These are phyloP conservation scores for Lethrus apterus DNA, from an alignment of 1,140 invertebrate species.

Conservation along the genomic window DNA sequence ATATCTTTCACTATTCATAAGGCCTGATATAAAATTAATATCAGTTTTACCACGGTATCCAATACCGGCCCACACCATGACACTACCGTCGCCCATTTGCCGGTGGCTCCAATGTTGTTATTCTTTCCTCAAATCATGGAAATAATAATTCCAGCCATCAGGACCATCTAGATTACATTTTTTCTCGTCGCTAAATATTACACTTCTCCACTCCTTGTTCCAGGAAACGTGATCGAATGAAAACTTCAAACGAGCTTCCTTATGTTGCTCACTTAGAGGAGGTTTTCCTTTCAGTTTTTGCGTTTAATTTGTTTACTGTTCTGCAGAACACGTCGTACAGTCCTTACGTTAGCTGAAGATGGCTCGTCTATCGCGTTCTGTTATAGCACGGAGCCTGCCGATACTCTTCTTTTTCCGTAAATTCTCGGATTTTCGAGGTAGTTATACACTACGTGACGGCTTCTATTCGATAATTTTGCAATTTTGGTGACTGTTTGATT, in stretches of 20 bases:
- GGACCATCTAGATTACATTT: constrained; percentile 41
- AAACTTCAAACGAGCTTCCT: constrained; percentile 1
- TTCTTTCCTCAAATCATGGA: constrained; percentile 40
- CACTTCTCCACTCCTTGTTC: constrained; percentile 14
- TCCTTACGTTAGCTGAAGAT: no score
- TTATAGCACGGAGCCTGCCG: no score
- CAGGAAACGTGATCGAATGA: not conserved
- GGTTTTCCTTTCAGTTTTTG: constrained; percentile 1
- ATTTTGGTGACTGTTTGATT: no score
- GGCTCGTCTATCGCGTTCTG: no score
- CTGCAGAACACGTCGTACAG: no score
- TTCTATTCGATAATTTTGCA: no score
- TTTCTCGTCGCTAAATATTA: constrained; percentile 39
- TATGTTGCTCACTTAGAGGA: not conserved
- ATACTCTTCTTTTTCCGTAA: no score
- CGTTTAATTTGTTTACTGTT: no score
- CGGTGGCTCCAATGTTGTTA: constrained; percentile 5
- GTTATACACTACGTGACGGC: no score
- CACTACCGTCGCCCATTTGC: not conserved
- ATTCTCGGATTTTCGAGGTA: no score
- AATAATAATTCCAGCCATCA: constrained; percentile 40
- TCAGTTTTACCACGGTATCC: not conserved
- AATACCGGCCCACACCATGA: constrained; percentile 10
- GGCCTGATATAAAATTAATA: no score
- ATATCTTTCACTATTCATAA: no score